Percentiles rank a stretch among this genome's conserved stretches.
Evolutionary conservation across 2,888 invertebrate genomes (phyloP).

Genomic region (Ophraella communa): DNA sequence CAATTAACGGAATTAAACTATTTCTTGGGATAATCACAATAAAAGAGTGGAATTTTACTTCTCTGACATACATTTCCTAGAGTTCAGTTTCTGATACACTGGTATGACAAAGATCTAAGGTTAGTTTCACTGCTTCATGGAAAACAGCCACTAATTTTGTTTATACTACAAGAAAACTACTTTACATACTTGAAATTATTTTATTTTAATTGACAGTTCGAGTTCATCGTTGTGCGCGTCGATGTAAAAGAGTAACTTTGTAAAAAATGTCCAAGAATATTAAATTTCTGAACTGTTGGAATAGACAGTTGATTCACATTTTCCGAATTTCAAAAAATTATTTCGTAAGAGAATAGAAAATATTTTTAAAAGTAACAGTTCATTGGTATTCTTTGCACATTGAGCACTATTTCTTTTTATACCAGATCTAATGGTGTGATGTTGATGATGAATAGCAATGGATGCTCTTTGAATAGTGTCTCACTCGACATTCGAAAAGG

Average conservation of each 20-base stretch:
- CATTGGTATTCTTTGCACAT: conserved; percentile 27
- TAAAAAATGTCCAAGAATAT: background rate
- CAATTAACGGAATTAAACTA: no score
- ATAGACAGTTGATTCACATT: background rate
- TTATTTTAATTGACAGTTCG: background rate
- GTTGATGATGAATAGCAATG: conserved; percentile 36
- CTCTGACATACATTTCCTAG: no score
- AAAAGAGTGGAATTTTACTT: no score
- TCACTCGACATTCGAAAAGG: conserved; percentile 61
- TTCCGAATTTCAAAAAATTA: background rate
- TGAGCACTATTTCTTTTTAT: conserved; percentile 40
- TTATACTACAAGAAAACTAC: background rate
- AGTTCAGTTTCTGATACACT: no score
- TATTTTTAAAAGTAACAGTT: conserved; percentile 7
- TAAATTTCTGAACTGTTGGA: background rate
- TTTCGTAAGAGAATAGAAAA: background rate
- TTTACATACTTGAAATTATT: background rate
- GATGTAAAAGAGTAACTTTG: background rate
- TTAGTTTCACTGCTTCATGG: background rate
- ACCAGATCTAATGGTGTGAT: conserved; percentile 52
- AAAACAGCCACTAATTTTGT: background rate
- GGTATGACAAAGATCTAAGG: no score
- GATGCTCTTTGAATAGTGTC: conserved; percentile 51
- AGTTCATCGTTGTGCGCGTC: background rate
- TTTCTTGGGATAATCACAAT: no score